Evolutionary conservation across 2,113 vertebrate genomes (phyloP), one percentile per base, ranked within the genome.

Genomic region (Calypte anna): DNA sequence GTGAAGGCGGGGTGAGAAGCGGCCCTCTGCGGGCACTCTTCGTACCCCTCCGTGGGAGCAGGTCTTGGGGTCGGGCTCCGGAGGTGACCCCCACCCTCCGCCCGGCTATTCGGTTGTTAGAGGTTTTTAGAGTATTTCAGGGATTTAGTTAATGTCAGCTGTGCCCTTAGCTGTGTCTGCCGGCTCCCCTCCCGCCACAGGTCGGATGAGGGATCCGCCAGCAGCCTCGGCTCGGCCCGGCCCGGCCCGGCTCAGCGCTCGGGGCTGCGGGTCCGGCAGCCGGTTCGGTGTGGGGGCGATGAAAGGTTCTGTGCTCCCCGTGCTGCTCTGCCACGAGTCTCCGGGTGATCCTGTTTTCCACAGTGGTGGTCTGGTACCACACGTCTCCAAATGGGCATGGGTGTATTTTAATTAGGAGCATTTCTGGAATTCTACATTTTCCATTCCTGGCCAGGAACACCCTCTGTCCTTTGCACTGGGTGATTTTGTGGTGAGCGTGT

Each of bases 301-400:
- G 50, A 50, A 23, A 22, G 22, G 22, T 23, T 50, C 46, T 0
- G 7, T 7, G 0, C 22, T 8, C 17, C 16, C 11, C 5, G 2
- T 4, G 12, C 31, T 8, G 0, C 28, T 12, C 30, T 9, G n/a
- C 16, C n/a, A 0, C 38, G 0, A 3, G 2, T 18, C 43, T 20
- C 12, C 22, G 5, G 2, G 4, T 4, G 5, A 1, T 1, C 53
- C 14, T 5, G 9, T 9, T 27, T 11, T 22, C 48, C 31, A 33
- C 50, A 0, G 4, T 7, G 53, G 3, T 14, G 53, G 7, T 10
- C 28, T 44, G 6, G 3, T 16, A 21, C 3, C 1, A 2, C 4
- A 3, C 5, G 0, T 8, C 10, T 18, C 53, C 22, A 2, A 16
- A 23, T 20, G 3, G 31, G 31, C 7, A 0, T 3, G 24, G 21